These are phyloP conservation scores for Anolis apletophallus DNA, from an alignment of 2,797 vertebrate species.

Conservation along the genomic window DNA sequence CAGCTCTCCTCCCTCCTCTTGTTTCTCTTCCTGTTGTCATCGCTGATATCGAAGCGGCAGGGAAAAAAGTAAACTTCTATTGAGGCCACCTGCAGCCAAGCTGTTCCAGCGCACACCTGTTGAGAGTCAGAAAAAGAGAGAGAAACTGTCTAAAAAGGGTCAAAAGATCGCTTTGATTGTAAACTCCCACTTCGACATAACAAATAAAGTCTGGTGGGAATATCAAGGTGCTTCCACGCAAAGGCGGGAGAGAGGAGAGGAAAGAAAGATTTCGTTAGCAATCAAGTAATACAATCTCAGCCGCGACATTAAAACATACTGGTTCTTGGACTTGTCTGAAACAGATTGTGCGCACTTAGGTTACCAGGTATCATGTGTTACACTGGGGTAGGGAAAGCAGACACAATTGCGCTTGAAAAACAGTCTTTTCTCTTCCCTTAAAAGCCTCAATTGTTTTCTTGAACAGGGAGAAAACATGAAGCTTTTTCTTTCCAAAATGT, in stretches of 20 bases:
- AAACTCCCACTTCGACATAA: constrained; percentile 77
- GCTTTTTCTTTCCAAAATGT: constrained; percentile 75
- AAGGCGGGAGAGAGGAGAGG: constrained; percentile 22
- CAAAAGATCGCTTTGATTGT: constrained; percentile 80
- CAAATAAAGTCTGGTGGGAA: constrained; percentile 73
- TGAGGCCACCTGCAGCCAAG: constrained; percentile 75
- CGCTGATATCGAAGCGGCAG: constrained; percentile 46
- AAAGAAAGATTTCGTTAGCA: constrained; percentile 84
- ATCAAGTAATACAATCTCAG: constrained; percentile 91
- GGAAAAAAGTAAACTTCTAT: constrained; percentile 76
- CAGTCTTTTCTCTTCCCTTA: constrained; percentile 80
- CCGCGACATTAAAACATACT: constrained; percentile 90
- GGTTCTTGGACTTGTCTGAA: constrained; percentile 81
- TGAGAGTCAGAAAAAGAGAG: constrained; percentile 48
- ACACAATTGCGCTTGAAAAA: constrained; percentile 88
- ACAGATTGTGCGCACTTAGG: constrained; percentile 86
- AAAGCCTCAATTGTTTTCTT: constrained; percentile 80
- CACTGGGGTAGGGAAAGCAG: constrained; percentile 79
- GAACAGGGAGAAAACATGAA: constrained; percentile 43
- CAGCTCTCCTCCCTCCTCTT: neutral
- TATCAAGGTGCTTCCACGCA: constrained; percentile 73
- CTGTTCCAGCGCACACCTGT: constrained; percentile 77
- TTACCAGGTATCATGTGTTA: constrained; percentile 87
- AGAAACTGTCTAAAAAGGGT: constrained; percentile 77
- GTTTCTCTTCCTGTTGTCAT: neutral